Evolutionary conservation across 2,113 vertebrate genomes (phyloP).

Genomic region (Pipra filicauda): DNA sequence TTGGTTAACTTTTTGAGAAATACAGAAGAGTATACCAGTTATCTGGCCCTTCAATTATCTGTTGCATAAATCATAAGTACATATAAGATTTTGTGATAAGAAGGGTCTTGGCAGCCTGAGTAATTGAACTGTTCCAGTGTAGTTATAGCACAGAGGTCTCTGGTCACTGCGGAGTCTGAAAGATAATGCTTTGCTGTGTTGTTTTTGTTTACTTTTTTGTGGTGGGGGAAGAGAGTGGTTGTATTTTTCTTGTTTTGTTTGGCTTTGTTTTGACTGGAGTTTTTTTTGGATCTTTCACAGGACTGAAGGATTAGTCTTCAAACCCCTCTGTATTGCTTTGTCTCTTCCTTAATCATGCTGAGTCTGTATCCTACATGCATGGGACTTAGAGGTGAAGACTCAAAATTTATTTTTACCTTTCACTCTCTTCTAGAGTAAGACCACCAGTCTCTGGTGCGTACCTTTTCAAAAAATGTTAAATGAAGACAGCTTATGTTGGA

Average conservation of each 20-base stretch:
- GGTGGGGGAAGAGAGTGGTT: neutral
- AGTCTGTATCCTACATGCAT: neutral
- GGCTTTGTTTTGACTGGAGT: neutral
- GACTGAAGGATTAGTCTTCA: neutral
- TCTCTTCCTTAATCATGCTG: neutral
- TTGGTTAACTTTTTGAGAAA: neutral
- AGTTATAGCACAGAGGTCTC: neutral
- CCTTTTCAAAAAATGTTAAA: neutral
- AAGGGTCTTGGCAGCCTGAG: neutral
- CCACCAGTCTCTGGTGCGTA: neutral
- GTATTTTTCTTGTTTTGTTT: neutral
- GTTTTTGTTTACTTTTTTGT: neutral
- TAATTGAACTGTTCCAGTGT: neutral
- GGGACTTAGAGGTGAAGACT: neutral
- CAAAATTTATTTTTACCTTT: neutral
- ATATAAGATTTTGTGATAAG: neutral
- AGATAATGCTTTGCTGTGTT: neutral
- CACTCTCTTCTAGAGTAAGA: neutral
- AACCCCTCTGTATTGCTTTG: neutral
- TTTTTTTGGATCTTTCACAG: accelerated
- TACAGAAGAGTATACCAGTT: neutral
- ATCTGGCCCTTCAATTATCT: neutral
- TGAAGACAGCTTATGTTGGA: neutral
- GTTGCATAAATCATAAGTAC: neutral
- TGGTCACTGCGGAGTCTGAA: neutral